A percentile compares a stretch with the other conserved stretches of the same genome.
These are phyloP conservation scores for Habrosyne pyritoides DNA, from an alignment of 2,888 invertebrate species.

Conservation along the genomic window DNA sequence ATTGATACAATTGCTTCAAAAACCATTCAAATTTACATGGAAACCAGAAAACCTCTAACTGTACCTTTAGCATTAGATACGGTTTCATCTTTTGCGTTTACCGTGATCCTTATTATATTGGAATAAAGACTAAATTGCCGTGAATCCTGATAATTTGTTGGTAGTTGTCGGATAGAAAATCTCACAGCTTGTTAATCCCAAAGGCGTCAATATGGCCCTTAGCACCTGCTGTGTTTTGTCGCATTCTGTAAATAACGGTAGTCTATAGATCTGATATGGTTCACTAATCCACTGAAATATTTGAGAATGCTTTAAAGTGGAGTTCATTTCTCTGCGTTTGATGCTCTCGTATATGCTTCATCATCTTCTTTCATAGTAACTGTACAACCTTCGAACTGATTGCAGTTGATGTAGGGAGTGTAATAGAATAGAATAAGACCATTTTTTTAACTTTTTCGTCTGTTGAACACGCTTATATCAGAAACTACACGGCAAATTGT, in stretches of 20 bases:
- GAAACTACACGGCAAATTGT: too few relatives aligned
- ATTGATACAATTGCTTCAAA: slow-evolving; percentile 62
- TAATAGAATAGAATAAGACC: too few relatives aligned
- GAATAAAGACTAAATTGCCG: background rate
- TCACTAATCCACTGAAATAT: background rate
- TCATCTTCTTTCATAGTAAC: too few relatives aligned
- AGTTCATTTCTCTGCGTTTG: too few relatives aligned
- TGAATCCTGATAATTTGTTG: background rate
- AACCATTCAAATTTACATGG: slow-evolving; percentile 26
- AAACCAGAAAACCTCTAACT: slow-evolving; percentile 37
- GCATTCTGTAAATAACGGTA: slow-evolving; percentile 18
- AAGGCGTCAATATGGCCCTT: slow-evolving; percentile 26
- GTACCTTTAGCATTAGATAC: slow-evolving; percentile 33
- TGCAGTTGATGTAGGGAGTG: too few relatives aligned
- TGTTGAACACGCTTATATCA: too few relatives aligned
- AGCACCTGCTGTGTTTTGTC: slow-evolving; percentile 33
- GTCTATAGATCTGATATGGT: slow-evolving; percentile 6
- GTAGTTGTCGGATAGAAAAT: background rate
- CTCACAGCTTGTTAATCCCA: slow-evolving; percentile 23
- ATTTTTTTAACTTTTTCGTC: too few relatives aligned
- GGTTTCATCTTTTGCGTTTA: background rate
- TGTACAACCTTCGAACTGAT: too few relatives aligned
- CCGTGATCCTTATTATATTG: background rate
- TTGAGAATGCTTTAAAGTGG: background rate
- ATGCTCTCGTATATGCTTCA: too few relatives aligned